A percentile compares a stretch with the other conserved stretches of the same genome.
Conservation (phyloP, 2,797 vertebrate species). For the Tiaroga cobitis region DNA sequence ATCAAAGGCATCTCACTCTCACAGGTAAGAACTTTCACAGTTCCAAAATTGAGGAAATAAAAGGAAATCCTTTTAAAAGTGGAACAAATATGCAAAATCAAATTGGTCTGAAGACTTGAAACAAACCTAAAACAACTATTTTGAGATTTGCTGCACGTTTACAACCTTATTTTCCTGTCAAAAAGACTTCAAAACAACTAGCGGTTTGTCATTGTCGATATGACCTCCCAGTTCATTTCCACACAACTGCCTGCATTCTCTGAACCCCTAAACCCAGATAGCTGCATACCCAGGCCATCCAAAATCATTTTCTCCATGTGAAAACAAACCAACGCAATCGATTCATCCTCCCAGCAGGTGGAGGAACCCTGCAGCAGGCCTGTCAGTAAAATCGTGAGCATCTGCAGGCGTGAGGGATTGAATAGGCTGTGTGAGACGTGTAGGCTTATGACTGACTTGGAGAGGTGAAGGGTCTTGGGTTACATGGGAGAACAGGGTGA, state of each 20-base stretch:
- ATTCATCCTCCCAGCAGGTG: conserved; percentile 55
- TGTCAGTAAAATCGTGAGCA: conserved; percentile 43
- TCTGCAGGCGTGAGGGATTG: conserved; percentile 42
- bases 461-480: conserved; percentile 52
- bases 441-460: conserved; percentile 53
- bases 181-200: conserved; percentile 20
- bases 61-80: neutral
- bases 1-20: neutral
- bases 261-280: conserved; percentile 35
- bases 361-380: conserved; percentile 41
- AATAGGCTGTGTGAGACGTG: conserved; percentile 50
- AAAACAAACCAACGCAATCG: conserved; percentile 49
- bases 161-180: conserved; percentile 23
- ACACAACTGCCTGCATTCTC: conserved; percentile 29
- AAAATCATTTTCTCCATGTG: conserved; percentile 45
- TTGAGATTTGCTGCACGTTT: conserved; percentile 18
- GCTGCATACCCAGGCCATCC: conserved; percentile 25
- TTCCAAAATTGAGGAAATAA: neutral
- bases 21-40: neutral
- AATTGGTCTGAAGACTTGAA: neutral
- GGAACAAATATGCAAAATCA: neutral
- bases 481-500: conserved; percentile 49
- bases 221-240: conserved; percentile 36
- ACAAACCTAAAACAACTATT: neutral
- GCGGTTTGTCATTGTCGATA: conserved; percentile 20